A percentile compares a stretch with the other conserved stretches of the same genome.
Evolutionary conservation across 2,888 invertebrate genomes (phyloP).

Genomic region (Pollenia amentaria): DNA sequence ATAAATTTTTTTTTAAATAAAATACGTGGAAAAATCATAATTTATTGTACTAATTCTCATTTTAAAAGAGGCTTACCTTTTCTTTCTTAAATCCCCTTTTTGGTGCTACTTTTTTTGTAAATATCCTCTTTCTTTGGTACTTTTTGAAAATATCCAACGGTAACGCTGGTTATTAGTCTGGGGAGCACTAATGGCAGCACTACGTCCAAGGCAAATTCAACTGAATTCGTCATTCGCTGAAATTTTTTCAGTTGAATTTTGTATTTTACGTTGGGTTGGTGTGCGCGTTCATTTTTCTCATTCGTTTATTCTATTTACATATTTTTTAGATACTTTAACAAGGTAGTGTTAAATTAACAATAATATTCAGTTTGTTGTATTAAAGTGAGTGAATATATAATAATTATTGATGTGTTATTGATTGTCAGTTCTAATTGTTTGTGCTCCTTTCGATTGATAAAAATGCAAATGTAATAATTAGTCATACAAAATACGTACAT

Average conservation of each 20-base stretch:
- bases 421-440: not conserved
- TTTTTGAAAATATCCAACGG: too few relatives aligned
- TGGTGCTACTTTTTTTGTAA: too few relatives aligned
- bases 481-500: conserved; percentile 2
- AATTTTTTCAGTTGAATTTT: conserved; percentile 52
- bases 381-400: not conserved
- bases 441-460: conserved; percentile 2
- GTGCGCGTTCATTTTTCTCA: conserved; percentile 9
- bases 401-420: not conserved
- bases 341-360: conserved; percentile 27
- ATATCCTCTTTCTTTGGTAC: too few relatives aligned
- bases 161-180: too few relatives aligned
- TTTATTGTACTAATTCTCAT: too few relatives aligned
- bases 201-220: too few relatives aligned
- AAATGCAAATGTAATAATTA: conserved; percentile 41
- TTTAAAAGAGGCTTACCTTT: too few relatives aligned
- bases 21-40: too few relatives aligned
- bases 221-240: conserved; percentile 18
- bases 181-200: too few relatives aligned
- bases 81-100: too few relatives aligned
- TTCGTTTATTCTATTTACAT: not conserved
- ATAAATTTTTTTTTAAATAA: too few relatives aligned
- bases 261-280: conserved; percentile 29
- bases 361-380: not conserved
- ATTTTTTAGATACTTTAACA: conserved; percentile 7